Evolutionary conservation across 2,113 vertebrate species (phyloP).

Genomic region (Tetrax tetrax): DNA sequence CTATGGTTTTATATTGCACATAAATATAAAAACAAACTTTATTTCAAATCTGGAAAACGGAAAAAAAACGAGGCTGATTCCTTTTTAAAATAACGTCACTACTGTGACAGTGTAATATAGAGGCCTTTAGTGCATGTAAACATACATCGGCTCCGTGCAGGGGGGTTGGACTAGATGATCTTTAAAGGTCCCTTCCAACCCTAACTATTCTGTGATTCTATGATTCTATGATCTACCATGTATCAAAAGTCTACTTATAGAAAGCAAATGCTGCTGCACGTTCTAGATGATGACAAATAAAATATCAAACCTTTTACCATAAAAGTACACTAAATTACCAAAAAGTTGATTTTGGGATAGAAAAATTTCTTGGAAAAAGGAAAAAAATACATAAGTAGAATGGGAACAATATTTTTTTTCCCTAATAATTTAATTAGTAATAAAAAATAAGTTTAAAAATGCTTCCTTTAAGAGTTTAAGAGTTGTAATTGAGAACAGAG

Average conservation of each 20-base stretch:
- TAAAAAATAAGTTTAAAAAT: background rate
- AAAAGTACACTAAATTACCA: background rate
- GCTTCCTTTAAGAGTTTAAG: background rate
- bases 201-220: too few species aligned
- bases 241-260: background rate
- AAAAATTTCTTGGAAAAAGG: background rate
- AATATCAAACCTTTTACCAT: background rate
- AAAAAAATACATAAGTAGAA: background rate
- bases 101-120: background rate
- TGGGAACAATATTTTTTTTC: background rate
- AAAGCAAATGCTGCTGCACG: background rate
- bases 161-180: too few species aligned
- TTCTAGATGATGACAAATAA: background rate
- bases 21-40: background rate
- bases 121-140: background rate
- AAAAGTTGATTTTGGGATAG: background rate
- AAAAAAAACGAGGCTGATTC: background rate
- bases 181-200: too few species aligned
- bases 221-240: too few species aligned
- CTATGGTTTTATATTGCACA: background rate
- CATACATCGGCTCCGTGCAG: too few species aligned
- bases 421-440: background rate
- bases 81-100: background rate
- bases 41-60: background rate
- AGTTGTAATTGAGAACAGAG: background rate